Base-by-base conservation (phyloP, 2,888 invertebrate species). In the Archips xylosteana region DNA sequence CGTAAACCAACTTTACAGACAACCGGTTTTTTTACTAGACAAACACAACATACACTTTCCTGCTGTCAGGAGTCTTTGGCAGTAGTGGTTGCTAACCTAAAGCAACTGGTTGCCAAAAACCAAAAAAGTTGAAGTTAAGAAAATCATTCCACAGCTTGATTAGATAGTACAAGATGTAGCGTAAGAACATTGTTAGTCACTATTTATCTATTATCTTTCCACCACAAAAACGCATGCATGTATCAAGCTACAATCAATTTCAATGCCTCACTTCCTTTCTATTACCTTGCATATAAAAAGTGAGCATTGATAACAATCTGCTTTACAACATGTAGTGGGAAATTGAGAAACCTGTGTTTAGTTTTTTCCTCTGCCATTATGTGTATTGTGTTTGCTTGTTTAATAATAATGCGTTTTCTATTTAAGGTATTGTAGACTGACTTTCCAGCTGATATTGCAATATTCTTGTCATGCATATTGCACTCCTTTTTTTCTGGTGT, bases 311-410 rank as follows among this genome's bases (percentile, higher is more conserved):
- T 74, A 74, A 60, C 62, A 73, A 74, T 69, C 72, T 49, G 8
- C 54, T 12, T 70, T 69, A 61, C 65, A 9, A 67, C 54, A 67
- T 57, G 34, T 9, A 47, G 54, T 75, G 74, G 71, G 75, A 71
- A 68, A 62, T 75, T 75, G 71, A 64, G 75, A 75, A 71, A 75
- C 68, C 64, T 5, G 47, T 5, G 64, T 36, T 66, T n/a, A 70
- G 61, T 75, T 72, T 75, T 75, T 72, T 72, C 63, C 59, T 66
- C 59, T 8, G 13, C 49, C 15, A 73, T 74, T 60, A 60, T 64
- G 49, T 64, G 36, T 68, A 67, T 72, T 72, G 66, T 67, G 71
- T 15, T n/a, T 9, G 36, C 39, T 66, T 36, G 34, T 8, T 54
- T n/a, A 34, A 68, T n/a, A 57, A 59, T 57, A 32, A 54, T 51